Conservation (phyloP, 2,113 vertebrate genomes). For the Bombycilla garrulus region DNA sequence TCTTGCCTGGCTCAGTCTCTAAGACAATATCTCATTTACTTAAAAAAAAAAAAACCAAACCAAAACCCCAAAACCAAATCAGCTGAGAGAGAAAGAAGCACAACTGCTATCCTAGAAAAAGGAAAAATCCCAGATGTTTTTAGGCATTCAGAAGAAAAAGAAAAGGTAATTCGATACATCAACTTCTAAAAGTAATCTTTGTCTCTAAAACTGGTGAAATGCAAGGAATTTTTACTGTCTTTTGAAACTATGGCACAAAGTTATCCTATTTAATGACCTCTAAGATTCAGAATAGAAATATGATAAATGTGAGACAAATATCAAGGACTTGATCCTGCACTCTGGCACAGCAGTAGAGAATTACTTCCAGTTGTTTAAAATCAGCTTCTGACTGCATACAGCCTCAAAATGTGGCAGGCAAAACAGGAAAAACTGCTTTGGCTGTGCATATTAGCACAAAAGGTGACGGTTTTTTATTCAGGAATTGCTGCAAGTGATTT, state of each 20-base stretch:
- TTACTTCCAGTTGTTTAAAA: not conserved
- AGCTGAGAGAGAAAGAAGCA: not conserved
- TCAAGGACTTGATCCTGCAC: not conserved
- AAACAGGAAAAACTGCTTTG: not conserved
- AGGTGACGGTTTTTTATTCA: not conserved
- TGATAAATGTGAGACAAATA: not conserved
- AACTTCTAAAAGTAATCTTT: not conserved
- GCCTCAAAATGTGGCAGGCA: accelerated
- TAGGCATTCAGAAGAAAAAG: not conserved
- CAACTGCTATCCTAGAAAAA: not conserved
- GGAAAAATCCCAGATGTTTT: not conserved
- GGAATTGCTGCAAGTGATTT: not conserved
- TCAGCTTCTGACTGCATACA: not conserved
- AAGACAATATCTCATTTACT: not conserved
- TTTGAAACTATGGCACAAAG: not conserved
- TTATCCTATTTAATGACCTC: not conserved
- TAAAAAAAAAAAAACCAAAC: no score
- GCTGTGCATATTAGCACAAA: not conserved
- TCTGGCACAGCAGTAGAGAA: not conserved
- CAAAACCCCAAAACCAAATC: not conserved
- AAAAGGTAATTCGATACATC: not conserved
- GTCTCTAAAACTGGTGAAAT: not conserved
- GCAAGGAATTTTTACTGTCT: not conserved
- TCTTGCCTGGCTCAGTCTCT: not conserved
- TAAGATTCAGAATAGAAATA: not conserved